Evolutionary conservation across 2,113 vertebrate species (phyloP).

Genomic region (Petrocephalus zakoni): DNA sequence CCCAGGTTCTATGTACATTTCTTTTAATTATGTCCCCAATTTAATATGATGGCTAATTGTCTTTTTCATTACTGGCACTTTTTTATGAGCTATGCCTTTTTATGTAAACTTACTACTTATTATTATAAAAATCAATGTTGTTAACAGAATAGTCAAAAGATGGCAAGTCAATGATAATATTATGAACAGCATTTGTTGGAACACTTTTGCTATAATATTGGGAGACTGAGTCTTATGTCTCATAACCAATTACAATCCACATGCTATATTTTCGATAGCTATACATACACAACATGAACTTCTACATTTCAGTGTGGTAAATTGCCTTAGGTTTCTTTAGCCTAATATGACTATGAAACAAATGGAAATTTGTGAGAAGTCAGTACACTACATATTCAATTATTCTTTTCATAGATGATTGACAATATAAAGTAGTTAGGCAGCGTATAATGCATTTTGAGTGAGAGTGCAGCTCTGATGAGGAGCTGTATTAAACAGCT

Average conservation of each 20-base stretch:
- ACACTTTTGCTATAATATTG: neutral
- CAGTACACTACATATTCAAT: neutral
- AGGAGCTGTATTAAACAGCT: neutral
- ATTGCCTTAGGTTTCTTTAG: neutral
- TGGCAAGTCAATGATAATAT: neutral
- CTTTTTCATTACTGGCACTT: neutral
- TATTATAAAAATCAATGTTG: neutral
- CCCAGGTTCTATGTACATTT: neutral
- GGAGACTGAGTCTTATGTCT: neutral
- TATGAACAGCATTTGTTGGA: neutral
- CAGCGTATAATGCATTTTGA: neutral
- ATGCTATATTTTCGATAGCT: neutral
- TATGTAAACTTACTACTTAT: neutral
- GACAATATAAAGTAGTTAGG: neutral
- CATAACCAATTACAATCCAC: neutral
- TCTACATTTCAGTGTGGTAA: neutral
- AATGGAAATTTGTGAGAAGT: neutral
- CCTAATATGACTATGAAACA: neutral
- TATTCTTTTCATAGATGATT: neutral
- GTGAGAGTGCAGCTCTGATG: neutral
- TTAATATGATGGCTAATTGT: neutral
- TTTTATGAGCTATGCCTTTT: neutral
- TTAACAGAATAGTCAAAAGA: neutral
- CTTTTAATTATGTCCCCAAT: neutral
- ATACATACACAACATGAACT: neutral